Evolutionary conservation across 2,888 invertebrate genomes (phyloP).

Genomic region (Steinernema hermaphroditum): DNA sequence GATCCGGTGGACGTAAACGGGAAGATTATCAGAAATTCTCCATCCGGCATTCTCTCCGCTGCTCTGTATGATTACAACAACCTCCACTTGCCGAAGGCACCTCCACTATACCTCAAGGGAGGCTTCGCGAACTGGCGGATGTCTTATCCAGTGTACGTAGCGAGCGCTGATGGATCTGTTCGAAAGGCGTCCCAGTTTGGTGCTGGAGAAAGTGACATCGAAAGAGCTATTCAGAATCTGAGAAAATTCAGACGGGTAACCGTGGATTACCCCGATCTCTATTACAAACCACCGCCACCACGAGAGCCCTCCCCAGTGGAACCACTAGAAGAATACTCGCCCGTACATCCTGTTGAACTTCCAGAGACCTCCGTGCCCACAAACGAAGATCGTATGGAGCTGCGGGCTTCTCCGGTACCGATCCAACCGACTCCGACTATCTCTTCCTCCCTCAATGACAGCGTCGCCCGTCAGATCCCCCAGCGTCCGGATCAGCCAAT

Average conservation of each 20-base stretch:
- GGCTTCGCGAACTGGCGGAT: slow-evolving; percentile 10
- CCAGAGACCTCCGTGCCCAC: not conserved
- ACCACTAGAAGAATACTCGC: not conserved
- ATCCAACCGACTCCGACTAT: no score
- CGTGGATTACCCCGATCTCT: not conserved
- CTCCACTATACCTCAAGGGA: slow-evolving; percentile 6
- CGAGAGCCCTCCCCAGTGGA: not conserved
- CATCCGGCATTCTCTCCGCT: not conserved
- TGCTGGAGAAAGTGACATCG: not conserved
- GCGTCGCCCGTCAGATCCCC: no score
- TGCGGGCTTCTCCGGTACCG: no score
- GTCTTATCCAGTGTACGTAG: slow-evolving; percentile 1
- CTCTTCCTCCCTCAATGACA: no score
- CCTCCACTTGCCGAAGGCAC: not conserved
- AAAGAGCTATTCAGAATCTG: not conserved
- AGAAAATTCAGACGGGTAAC: not conserved
- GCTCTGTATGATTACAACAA: slow-evolving; percentile 13
- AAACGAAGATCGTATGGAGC: no score
- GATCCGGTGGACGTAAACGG: slow-evolving; percentile 17
- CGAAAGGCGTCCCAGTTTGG: not conserved
- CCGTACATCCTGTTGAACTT: not conserved
- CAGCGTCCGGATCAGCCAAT: no score
- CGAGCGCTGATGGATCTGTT: slow-evolving; percentile 8
- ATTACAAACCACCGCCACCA: not conserved
- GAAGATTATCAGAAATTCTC: not conserved